These are phyloP conservation scores for Austrolebias charrua DNA, from an alignment of 2,797 vertebrate genomes.

Conservation along the genomic window DNA sequence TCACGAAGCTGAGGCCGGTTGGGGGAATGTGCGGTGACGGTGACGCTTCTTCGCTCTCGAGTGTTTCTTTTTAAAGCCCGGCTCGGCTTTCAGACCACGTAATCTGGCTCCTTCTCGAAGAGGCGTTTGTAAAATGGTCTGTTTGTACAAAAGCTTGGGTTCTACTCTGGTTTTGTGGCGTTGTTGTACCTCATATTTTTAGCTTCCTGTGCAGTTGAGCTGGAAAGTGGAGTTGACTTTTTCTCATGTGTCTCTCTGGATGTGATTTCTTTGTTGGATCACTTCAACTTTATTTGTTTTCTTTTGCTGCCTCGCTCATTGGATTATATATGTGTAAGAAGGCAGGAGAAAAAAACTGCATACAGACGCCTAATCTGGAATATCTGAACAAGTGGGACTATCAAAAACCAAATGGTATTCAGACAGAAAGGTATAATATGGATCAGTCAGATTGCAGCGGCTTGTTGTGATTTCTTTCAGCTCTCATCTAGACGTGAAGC, in stretches of 20 bases:
- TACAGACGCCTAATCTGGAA: slow-evolving; percentile 55
- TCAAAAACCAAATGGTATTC: slow-evolving; percentile 56
- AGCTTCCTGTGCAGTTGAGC: slow-evolving; percentile 25
- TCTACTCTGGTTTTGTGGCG: slow-evolving; percentile 6
- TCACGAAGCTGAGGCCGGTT: slow-evolving; percentile 13
- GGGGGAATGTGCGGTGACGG: slow-evolving; percentile 32
- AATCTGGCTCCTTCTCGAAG: slow-evolving; percentile 35
- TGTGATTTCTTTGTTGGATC: slow-evolving; percentile 53
- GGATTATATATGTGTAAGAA: slow-evolving; percentile 32
- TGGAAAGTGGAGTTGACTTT: slow-evolving; percentile 38
- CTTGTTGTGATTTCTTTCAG: slow-evolving; percentile 50
- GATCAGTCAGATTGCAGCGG: slow-evolving; percentile 58
- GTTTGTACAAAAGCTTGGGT: slow-evolving; percentile 8
- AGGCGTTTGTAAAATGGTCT: slow-evolving; percentile 22
- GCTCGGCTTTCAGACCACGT: slow-evolving; percentile 47
- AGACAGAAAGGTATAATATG: slow-evolving; percentile 44
- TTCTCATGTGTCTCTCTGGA: slow-evolving; percentile 55
- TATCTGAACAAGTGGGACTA: slow-evolving; percentile 53
- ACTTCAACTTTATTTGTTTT: slow-evolving; percentile 44
- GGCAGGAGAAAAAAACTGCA: slow-evolving; percentile 45
- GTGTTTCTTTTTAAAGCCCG: slow-evolving; percentile 49
- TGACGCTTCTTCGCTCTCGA: slow-evolving; percentile 26
- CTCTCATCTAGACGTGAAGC: slow-evolving; percentile 60
- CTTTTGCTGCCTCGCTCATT: slow-evolving; percentile 35
- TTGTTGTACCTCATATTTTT: background rate